Percentiles rank a stretch among this genome's conserved stretches.
Evolutionary conservation across 2,113 vertebrate genomes (phyloP).

Genomic region (Istiophorus platypterus): DNA sequence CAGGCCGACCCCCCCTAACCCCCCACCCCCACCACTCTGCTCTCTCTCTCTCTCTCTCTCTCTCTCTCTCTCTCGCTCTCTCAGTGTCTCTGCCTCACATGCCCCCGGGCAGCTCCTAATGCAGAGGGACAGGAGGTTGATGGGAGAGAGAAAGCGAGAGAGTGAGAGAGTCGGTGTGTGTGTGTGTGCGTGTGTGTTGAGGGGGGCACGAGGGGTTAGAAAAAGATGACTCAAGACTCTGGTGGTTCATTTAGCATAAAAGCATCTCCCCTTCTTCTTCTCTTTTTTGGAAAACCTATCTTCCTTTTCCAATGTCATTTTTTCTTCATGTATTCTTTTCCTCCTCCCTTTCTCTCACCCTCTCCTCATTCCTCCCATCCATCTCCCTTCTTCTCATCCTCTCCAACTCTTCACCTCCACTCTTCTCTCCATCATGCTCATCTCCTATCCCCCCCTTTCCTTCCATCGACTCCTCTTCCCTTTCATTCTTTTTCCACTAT

Average conservation of each 20-base stretch:
- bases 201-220: not conserved
- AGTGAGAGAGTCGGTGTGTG: conserved; percentile 22
- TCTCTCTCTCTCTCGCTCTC: conserved; percentile 49
- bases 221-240: conserved; percentile 42
- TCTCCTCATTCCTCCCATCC: not conserved
- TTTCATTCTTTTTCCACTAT: not conserved
- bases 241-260: conserved; percentile 69
- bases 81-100: conserved; percentile 67
- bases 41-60: conserved; percentile 52
- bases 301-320: not conserved
- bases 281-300: conserved; percentile 11
- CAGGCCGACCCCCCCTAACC: conserved; percentile 64
- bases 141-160: conserved; percentile 41
- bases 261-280: conserved; percentile 33
- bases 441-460: not conserved
- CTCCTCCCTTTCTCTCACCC: not conserved
- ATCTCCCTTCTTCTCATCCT: not conserved
- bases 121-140: conserved; percentile 77
- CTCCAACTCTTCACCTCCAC: too few relatives aligned
- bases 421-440: not conserved
- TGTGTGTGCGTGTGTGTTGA: conserved; percentile 15
- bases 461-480: not conserved
- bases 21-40: conserved; percentile 41
- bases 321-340: not conserved
- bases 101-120: conserved; percentile 79